phyloP scores from a whole-genome alignment of 2,888 invertebrate species.

The Penaeus monodon region DNA sequence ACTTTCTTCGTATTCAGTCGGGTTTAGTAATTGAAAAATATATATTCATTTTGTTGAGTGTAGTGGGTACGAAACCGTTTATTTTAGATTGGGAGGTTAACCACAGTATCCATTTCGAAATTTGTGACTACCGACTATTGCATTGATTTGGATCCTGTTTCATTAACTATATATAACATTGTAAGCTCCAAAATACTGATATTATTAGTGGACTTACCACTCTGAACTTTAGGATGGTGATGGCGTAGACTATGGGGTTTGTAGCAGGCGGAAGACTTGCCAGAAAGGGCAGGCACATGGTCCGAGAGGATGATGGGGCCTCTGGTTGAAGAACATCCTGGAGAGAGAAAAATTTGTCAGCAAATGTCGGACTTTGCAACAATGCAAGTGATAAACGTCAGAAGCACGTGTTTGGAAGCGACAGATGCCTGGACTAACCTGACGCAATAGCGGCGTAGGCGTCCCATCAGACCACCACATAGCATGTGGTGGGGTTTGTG shows the following conservation, averaged over 20 bases:
- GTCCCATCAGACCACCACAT: constrained; percentile 68
- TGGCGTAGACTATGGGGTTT: constrained; percentile 68
- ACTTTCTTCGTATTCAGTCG: no score
- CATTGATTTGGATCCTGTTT: not conserved
- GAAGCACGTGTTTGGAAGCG: not conserved
- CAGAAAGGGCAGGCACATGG: constrained; percentile 69
- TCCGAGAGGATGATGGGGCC: constrained; percentile 62
- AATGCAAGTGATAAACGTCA: not conserved
- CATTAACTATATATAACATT: no score
- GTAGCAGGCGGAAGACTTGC: constrained; percentile 70
- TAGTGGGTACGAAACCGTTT: no score
- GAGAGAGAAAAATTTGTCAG: not conserved
- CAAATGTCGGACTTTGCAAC: not conserved
- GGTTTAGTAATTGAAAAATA: no score
- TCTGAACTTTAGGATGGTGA: constrained; percentile 67
- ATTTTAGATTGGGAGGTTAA: no score
- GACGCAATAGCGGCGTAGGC: constrained; percentile 68
- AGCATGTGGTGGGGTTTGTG: constrained; percentile 64
- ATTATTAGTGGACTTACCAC: constrained; percentile 21
- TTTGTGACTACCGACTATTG: no score
- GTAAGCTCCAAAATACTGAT: no score
- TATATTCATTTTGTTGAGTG: no score
- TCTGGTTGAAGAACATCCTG: constrained; percentile 45
- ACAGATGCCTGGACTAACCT: constrained; percentile 59
- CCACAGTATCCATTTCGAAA: no score